These are phyloP conservation scores for Acanthopleura granulata DNA, from an alignment of 2,888 invertebrate genomes.

Conservation along the genomic window DNA sequence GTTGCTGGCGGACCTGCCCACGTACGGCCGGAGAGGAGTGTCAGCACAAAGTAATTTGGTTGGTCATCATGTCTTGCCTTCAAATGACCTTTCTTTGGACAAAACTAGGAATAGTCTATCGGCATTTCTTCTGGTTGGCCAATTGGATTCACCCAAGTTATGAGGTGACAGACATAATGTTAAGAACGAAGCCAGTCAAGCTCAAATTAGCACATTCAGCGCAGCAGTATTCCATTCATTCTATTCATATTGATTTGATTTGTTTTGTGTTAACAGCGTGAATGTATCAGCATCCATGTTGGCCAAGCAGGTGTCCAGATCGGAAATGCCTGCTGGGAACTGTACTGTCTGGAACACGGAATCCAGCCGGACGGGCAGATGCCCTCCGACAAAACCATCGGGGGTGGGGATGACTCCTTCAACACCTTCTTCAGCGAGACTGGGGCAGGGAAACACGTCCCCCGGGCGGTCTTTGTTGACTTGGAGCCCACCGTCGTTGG, in stretches of 20 bases:
- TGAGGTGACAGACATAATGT: too few relatives aligned
- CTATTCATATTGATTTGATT: neutral
- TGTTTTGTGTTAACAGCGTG: neutral
- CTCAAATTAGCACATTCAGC: too few relatives aligned
- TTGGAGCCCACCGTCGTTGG: neutral
- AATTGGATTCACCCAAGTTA: too few relatives aligned
- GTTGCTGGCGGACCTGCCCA: too few relatives aligned
- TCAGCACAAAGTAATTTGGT: too few relatives aligned
- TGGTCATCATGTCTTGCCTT: too few relatives aligned
- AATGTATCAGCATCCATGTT: neutral
- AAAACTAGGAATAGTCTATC: too few relatives aligned
- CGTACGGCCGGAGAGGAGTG: too few relatives aligned
- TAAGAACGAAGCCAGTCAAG: too few relatives aligned
- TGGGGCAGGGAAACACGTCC: conserved; percentile 1
- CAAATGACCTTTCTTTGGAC: too few relatives aligned
- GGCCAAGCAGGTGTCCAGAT: conserved; percentile 1
- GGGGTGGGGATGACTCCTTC: conserved; percentile 4
- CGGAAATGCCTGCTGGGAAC: conserved; percentile 1
- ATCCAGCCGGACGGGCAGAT: conserved; percentile 5
- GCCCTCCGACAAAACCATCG: conserved; percentile 5
- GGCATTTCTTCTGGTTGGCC: too few relatives aligned
- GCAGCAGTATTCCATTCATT: too few relatives aligned
- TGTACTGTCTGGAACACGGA: conserved; percentile 9
- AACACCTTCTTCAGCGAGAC: conserved; percentile 6
- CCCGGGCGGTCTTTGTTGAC: neutral